phyloP scores from a whole-genome alignment of 2,888 invertebrate genomes.

The Hydrotaea cyrtoneurina region DNA sequence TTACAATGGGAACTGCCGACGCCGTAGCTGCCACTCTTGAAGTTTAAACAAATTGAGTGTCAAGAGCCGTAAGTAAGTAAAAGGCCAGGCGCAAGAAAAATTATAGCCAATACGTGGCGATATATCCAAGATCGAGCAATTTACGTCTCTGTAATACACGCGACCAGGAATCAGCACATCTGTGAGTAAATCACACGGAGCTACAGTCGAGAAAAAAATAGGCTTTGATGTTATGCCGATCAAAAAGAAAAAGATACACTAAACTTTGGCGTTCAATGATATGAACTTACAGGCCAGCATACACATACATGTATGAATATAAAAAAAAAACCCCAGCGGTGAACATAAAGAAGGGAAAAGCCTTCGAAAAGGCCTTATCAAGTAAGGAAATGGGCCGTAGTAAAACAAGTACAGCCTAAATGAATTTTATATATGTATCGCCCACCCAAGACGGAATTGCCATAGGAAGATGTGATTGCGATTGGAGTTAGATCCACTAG shows the following conservation, averaged over 20 bases:
- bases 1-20: slow-evolving; percentile 5
- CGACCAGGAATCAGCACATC: slow-evolving; percentile 39
- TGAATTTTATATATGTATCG: no score
- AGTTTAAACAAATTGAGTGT: slow-evolving; percentile 57
- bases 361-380: not conserved
- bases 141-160: slow-evolving; percentile 46
- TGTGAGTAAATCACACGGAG: slow-evolving; percentile 25
- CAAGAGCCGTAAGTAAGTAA: slow-evolving; percentile 32
- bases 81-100: slow-evolving; percentile 50
- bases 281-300: not conserved
- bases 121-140: slow-evolving; percentile 1
- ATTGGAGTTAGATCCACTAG: no score
- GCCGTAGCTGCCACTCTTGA: slow-evolving; percentile 40
- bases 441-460: no score
- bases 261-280: slow-evolving; percentile 45
- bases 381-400: no score
- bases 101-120: slow-evolving; percentile 57
- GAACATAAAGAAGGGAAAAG: not conserved
- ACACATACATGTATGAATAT: not conserved
- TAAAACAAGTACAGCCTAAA: no score
- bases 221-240: slow-evolving; percentile 66
- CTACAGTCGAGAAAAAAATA: not conserved
- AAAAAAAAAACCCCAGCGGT: not conserved
- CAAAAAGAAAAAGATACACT: slow-evolving; percentile 28
- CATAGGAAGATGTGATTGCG: no score